A percentile compares a stretch with the other conserved stretches of the same genome.
Conservation (phyloP, 2,113 vertebrate genomes). For the Cottus gobio region DNA sequence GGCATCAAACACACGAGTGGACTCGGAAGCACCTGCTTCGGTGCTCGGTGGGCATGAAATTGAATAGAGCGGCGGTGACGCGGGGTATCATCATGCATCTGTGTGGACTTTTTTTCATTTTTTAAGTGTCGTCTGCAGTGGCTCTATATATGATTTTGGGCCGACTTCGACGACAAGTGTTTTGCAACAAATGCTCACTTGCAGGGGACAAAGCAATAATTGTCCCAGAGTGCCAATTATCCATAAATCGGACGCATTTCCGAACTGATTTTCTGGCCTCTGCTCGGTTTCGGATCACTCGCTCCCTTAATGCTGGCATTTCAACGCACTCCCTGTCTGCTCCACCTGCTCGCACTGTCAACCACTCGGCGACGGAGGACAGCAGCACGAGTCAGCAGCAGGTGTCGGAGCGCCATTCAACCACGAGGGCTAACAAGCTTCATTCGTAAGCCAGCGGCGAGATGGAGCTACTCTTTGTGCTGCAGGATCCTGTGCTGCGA, state of each 20-base stretch:
- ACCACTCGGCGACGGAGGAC: neutral
- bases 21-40: slow-evolving; percentile 46
- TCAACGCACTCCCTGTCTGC: slow-evolving; percentile 1
- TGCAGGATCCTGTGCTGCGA: neutral
- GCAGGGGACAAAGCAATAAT: neutral
- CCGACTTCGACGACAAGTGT: too few relatives aligned
- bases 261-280: slow-evolving; percentile 6
- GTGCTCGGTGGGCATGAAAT: slow-evolving; percentile 60
- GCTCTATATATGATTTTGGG: neutral
- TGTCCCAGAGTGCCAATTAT: slow-evolving; percentile 8
- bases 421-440: neutral
- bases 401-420: neutral
- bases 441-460: neutral
- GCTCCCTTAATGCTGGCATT: neutral
- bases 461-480: neutral
- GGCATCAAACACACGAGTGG: slow-evolving; percentile 25
- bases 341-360: slow-evolving; percentile 14
- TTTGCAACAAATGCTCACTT: neutral
- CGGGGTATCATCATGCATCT: slow-evolving; percentile 32
- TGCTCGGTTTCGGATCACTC: slow-evolving; percentile 14
- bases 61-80: slow-evolving; percentile 46
- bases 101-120: neutral
- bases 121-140: slow-evolving; percentile 6
- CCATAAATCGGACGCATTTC: slow-evolving; percentile 9
- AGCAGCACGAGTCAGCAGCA: slow-evolving; percentile 12